These are phyloP conservation scores for Vulpes vulpes DNA, from an alignment of 2,113 vertebrate species.

Conservation along the genomic window DNA sequence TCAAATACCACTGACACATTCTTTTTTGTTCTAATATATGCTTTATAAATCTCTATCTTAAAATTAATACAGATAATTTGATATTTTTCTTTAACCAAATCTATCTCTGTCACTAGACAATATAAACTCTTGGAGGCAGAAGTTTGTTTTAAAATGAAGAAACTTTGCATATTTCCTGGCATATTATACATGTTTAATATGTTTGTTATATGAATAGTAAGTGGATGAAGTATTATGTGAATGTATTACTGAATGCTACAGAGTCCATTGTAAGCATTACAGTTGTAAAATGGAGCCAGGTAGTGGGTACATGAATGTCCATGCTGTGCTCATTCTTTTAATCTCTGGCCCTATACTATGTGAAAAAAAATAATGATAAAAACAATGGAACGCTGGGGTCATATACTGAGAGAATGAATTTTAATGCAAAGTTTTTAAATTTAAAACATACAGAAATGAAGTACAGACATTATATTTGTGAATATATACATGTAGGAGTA, in stretches of 20 bases:
- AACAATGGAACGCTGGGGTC: not conserved
- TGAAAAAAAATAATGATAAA: not conserved
- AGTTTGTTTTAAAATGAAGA: not conserved
- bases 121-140: not conserved
- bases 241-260: not conserved
- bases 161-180: not conserved
- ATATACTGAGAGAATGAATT: not conserved
- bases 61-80: not conserved
- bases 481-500: not conserved
- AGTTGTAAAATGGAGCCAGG: not conserved
- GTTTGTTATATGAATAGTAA: not conserved
- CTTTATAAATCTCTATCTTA: not conserved
- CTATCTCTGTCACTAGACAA: not conserved
- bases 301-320: not conserved
- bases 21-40: not conserved
- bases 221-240: not conserved
- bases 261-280: no score
- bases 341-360: not conserved
- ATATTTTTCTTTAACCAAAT: not conserved
- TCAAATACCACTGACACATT: rapidly evolving
- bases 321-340: not conserved
- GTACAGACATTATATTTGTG: not conserved
- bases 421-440: not conserved
- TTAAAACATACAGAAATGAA: not conserved
- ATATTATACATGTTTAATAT: not conserved